Conservation (phyloP, 2,113 vertebrate genomes). For the Ahaetulla prasina region DNA sequence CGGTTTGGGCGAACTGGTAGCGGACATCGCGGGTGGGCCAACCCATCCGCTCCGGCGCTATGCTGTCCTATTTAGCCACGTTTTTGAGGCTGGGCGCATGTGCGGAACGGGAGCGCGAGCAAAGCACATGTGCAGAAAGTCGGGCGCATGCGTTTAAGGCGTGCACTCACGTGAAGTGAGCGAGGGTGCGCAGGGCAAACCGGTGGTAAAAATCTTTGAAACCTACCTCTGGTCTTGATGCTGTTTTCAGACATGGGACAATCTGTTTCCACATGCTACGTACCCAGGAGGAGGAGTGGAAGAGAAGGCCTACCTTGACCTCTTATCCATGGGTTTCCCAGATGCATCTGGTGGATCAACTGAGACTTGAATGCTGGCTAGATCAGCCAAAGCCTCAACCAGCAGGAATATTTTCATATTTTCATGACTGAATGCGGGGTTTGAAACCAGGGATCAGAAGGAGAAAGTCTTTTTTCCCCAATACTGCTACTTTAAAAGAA, state of each 20-base stretch:
- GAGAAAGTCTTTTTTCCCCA: neutral
- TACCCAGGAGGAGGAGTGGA: neutral
- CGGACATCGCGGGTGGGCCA: no score
- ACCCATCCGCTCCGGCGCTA: no score
- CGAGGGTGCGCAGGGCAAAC: accelerated
- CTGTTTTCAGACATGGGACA: neutral
- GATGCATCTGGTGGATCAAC: neutral
- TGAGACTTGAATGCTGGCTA: neutral
- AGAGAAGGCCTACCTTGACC: neutral
- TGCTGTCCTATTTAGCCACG: no score
- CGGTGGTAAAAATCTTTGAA: no score
- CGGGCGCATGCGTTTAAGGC: no score
- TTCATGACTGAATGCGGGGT: neutral
- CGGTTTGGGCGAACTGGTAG: no score
- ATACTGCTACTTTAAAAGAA: neutral
- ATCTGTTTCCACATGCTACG: neutral
- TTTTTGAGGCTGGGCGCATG: no score
- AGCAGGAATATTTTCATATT: neutral
- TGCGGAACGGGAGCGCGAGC: no score
- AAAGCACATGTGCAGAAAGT: no score
- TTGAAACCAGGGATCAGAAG: neutral
- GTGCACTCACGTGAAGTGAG: no score
- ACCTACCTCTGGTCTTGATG: neutral
- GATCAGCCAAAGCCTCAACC: neutral
- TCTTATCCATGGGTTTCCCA: neutral